Evolutionary conservation across 2,888 invertebrate genomes (phyloP), one percentile per base, ranked within the genome.

Genomic region (Phaonia tiefii): DNA sequence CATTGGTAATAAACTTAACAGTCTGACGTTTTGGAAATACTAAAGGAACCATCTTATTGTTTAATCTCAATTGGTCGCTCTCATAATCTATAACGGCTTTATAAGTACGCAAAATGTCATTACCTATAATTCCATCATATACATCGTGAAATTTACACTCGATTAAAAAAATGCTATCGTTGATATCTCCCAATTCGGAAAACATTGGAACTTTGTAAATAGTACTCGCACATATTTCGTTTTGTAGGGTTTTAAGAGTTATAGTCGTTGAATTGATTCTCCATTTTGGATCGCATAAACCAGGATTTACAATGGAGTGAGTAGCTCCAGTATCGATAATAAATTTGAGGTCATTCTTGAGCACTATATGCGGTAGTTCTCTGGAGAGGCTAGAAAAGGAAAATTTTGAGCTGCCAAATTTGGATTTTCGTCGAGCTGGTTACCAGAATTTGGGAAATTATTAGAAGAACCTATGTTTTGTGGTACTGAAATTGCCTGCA

Each of bases 41-140:
- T 10, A 37, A 10, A 37, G 37, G 37, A 10, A 10, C 37, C 4
- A 37, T 37, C 37, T 10, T 37, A 37, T 37, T 37, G 37, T 37
- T 37, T 37, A 37, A 7, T 37, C 4, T 37, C 10, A 37, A 10
- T 37, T 37, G 37, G 37, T 37, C 10, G 7, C 10, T 37, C 11
- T 20, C 15, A 13, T 73, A 73, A 65, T 73, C 63, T 37, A 73
- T 65, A 17, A 65, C 26, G 7, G 73, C 63, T 26, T 31, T 66
- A n/a, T 74, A 66, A 15, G 3, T 42, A 5, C 15, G 26, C n/a
- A 74, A 2, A 10, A 74, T n/a, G 44, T 74, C 74, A n/a, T 66
- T 58, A 1, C 73, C 65, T 54, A 73, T 54, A 26, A 66, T 60
- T 39, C 65, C 73, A 44, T 66, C 56, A 25, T 26, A 73, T 5